Conservation (phyloP, 2,797 vertebrate genomes). For the Liasis olivaceus region DNA sequence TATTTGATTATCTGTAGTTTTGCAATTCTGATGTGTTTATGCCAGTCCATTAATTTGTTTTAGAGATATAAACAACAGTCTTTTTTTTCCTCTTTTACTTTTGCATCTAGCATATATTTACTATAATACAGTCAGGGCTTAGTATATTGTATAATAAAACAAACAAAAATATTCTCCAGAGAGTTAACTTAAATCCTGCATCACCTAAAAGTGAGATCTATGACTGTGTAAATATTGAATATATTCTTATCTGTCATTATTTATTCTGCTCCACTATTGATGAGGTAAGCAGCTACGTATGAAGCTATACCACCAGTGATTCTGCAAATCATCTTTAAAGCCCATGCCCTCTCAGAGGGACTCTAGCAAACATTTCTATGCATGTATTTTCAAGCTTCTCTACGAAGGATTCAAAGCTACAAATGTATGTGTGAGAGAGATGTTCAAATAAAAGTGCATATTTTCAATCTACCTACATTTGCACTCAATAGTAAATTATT, state of each 20-base stretch:
- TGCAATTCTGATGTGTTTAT: too few species aligned
- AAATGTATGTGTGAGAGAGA: background rate
- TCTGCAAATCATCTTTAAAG: background rate
- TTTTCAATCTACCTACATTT: background rate
- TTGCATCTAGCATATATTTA: background rate
- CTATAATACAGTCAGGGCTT: background rate
- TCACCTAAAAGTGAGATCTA: background rate
- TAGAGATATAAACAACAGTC: too few species aligned
- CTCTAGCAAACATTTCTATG: background rate
- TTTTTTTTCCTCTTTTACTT: background rate
- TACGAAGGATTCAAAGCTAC: background rate
- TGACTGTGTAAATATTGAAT: background rate
- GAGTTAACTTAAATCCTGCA: background rate
- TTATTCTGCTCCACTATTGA: background rate
- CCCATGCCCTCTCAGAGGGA: background rate
- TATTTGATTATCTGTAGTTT: background rate
- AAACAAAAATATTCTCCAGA: background rate
- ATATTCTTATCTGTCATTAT: background rate
- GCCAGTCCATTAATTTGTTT: too few species aligned
- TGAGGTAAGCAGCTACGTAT: background rate
- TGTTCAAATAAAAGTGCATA: background rate
- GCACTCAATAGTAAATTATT: background rate
- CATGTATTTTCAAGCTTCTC: background rate
- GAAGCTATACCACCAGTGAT: background rate
- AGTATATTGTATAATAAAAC: background rate